Conservation (phyloP, 2,797 vertebrate genomes). For the Heterohyrax brucei region DNA sequence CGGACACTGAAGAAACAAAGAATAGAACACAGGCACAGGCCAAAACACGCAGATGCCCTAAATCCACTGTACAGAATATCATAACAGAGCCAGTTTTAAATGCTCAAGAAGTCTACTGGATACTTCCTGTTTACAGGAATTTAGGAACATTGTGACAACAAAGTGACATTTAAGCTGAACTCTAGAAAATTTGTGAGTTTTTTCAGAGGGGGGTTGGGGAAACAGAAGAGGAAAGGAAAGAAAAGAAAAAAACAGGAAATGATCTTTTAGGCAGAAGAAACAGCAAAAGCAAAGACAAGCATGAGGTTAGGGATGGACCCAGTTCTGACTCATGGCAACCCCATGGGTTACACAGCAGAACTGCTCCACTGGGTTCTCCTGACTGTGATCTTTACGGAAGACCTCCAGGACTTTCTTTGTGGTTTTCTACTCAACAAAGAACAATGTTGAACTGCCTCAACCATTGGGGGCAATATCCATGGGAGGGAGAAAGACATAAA, state of each 20-base stretch:
- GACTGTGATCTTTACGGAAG: not conserved
- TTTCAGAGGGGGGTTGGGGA: not conserved
- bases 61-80: slow-evolving; percentile 4
- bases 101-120: not conserved
- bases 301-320: not conserved
- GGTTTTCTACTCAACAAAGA: slow-evolving; percentile 4
- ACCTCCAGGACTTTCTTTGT: not conserved
- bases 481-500: not conserved
- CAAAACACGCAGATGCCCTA: slow-evolving; percentile 57
- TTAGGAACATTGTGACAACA: slow-evolving; percentile 30
- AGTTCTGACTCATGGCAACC: not conserved
- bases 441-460: not conserved
- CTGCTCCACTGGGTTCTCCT: not conserved
- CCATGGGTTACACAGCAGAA: not conserved
- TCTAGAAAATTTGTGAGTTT: slow-evolving; percentile 29
- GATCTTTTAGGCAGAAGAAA: not conserved
- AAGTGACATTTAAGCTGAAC: slow-evolving; percentile 58
- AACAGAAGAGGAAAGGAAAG: not conserved
- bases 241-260: not conserved
- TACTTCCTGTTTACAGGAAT: slow-evolving; percentile 40
- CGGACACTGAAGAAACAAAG: not conserved
- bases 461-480: not conserved
- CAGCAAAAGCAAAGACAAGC: not conserved
- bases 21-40: not conserved
- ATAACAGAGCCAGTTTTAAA: slow-evolving; percentile 47